Percentiles rank a stretch among this genome's conserved stretches.
Evolutionary conservation across 2,888 invertebrate species (phyloP).

Genomic region (Cyaniris semiargus): DNA sequence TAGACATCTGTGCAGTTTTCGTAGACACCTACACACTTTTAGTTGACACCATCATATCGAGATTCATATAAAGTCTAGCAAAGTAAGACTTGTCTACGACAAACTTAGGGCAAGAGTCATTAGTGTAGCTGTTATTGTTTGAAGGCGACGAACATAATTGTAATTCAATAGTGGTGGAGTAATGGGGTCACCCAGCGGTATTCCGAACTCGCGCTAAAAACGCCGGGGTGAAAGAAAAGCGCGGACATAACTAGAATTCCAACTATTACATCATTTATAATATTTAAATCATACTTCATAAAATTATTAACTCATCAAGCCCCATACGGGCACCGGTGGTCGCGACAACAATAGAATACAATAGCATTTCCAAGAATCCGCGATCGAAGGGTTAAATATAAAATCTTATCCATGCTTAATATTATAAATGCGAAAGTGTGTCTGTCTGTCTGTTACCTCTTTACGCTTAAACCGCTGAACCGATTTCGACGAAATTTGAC

Average conservation of each 20-base stretch:
- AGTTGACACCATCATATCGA: not conserved
- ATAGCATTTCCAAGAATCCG: too few relatives aligned
- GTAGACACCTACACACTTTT: not conserved
- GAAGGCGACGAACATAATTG: conserved; percentile 13
- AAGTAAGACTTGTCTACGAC: not conserved
- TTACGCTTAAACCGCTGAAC: too few relatives aligned
- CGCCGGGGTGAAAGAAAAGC: conserved; percentile 4
- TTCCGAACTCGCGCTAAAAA: conserved; percentile 7
- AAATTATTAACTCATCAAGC: too few relatives aligned
- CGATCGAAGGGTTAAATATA: too few relatives aligned
- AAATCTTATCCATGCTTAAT: not conserved
- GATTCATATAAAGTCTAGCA: not conserved
- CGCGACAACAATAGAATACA: too few relatives aligned
- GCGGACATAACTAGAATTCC: not conserved
- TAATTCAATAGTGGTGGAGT: conserved; percentile 1
- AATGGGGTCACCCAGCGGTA: conserved; percentile 4
- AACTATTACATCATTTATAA: not conserved
- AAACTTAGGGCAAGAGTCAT: not conserved
- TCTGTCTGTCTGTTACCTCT: too few relatives aligned
- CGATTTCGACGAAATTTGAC: too few relatives aligned
- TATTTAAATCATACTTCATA: conserved; percentile 8
- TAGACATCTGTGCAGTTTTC: too few relatives aligned
- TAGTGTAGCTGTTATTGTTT: conserved; percentile 21
- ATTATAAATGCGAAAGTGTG: too few relatives aligned
- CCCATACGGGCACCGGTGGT: too few relatives aligned